Percentiles rank a stretch among this genome's conserved stretches.
Conservation (phyloP, 2,888 invertebrate species). For the Cerceris ruficornis region DNA sequence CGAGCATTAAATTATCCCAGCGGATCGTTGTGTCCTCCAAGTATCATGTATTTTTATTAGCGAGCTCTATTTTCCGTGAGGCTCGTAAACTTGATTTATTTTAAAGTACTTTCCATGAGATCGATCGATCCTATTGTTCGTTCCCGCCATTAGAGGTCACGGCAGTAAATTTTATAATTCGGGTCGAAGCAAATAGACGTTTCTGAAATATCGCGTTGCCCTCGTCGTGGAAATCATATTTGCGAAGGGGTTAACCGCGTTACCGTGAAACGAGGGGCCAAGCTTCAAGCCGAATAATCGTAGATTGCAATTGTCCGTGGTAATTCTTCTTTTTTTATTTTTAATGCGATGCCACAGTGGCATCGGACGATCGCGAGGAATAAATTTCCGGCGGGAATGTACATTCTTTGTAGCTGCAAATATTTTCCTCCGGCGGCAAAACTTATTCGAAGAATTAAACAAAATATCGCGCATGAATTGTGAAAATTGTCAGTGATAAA, state of each 20-base stretch:
- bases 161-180: conserved; percentile 44
- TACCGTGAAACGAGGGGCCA: conserved; percentile 15
- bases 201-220: conserved; percentile 20
- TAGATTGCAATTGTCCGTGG: not conserved
- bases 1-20: not conserved
- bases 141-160: conserved; percentile 23
- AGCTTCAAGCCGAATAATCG: not conserved
- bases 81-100: conserved; percentile 34
- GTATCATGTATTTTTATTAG: conserved; percentile 24
- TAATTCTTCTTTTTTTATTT: not conserved
- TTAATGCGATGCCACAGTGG: too few relatives aligned
- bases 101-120: conserved; percentile 1
- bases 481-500: too few relatives aligned
- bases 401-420: too few relatives aligned
- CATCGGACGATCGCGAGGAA: too few relatives aligned
- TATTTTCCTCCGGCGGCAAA: too few relatives aligned
- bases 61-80: conserved; percentile 9
- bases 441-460: too few relatives aligned
- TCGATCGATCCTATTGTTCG: conserved; percentile 29
- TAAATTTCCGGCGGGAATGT: too few relatives aligned
- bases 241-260: conserved; percentile 28
- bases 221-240: conserved; percentile 33
- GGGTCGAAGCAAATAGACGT: conserved; percentile 31
- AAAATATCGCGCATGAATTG: too few relatives aligned
- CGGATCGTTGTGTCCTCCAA: not conserved